Conservation (phyloP, 2,113 vertebrate genomes). For the Pica pica region DNA sequence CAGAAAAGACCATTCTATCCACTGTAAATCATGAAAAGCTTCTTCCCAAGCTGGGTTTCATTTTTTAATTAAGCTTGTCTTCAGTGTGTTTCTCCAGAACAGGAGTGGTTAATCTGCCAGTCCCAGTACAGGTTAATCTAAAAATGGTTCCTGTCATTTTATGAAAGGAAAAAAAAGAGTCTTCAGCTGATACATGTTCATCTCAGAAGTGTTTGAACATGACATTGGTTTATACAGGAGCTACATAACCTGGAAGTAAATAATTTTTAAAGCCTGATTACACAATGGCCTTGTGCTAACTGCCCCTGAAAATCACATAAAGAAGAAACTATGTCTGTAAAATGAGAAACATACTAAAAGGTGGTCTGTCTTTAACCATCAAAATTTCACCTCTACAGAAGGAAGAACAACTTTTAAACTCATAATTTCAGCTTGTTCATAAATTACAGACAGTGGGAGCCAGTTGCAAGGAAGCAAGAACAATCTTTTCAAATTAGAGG, state of each 20-base stretch:
- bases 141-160: not conserved
- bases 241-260: not conserved
- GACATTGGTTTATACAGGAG: not conserved
- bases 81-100: not conserved
- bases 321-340: not conserved
- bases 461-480: conserved; percentile 59
- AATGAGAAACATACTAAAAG: not conserved
- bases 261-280: not conserved
- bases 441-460: conserved; percentile 50
- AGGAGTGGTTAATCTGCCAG: not conserved
- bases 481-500: conserved; percentile 57
- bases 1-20: conserved; percentile 71
- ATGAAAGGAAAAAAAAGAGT: not conserved
- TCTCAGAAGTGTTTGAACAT: not conserved
- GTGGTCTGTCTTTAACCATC: not conserved
- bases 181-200: not conserved
- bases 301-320: not conserved
- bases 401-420: conserved; percentile 21
- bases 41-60: conserved; percentile 16
- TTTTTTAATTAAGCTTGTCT: not conserved
- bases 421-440: conserved; percentile 33
- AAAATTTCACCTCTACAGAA: not conserved
- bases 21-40: conserved; percentile 75
- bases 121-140: not conserved
- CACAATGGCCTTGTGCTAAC: not conserved